Evolutionary conservation across 2,113 vertebrate species (phyloP), one percentile per base, ranked within the genome.

Genomic region (Mastomys coucha): DNA sequence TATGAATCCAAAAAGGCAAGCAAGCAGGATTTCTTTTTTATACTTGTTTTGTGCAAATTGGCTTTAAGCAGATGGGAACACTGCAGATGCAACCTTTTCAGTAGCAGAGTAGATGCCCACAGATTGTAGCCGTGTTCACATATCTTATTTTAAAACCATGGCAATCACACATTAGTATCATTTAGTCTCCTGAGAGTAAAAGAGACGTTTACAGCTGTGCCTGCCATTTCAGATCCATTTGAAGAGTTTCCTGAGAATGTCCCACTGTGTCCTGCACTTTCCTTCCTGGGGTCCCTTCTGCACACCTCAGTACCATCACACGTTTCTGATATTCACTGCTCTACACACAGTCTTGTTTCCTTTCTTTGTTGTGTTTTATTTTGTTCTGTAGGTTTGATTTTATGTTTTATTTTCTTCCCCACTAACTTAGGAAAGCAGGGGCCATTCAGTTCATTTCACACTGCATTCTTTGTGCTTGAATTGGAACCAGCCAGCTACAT

Each of bases 171-270:
- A 84, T 65, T 45, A 60, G 17, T 76, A 77, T 53, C 11, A 85
- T 89, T 77, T 75, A 94, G 63, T 73, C 69, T 97, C 78, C 51
- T 65, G 49, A 80, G 56, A 86, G 93, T 31, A n/a, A 65, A 96
- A 87, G n/a, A 51, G 39, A 91, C 4, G 78, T 91, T 56, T 36
- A 70, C 63, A 82, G 87, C 42, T 82, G 77, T 77, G 58, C 51
- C 39, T 94, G 45, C 65, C 5, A 20, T 70, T 92, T 94, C 51
- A 73, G n/a, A 67, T 36, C 9, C 60, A 69, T 63, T 42, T 77
- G 49, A n/a, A 53, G 20, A 63, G 84, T 45, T 84, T 73, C 42
- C 87, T 93, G 33, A 92, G 51, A 94, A 86, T 7, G 17, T 1
- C 75, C 63, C 67, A 6, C 2, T 88, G 39, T 88, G 31, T 13